These are phyloP conservation scores for Lamellibrachia columna DNA, from an alignment of 2,888 invertebrate genomes.

Conservation along the genomic window DNA sequence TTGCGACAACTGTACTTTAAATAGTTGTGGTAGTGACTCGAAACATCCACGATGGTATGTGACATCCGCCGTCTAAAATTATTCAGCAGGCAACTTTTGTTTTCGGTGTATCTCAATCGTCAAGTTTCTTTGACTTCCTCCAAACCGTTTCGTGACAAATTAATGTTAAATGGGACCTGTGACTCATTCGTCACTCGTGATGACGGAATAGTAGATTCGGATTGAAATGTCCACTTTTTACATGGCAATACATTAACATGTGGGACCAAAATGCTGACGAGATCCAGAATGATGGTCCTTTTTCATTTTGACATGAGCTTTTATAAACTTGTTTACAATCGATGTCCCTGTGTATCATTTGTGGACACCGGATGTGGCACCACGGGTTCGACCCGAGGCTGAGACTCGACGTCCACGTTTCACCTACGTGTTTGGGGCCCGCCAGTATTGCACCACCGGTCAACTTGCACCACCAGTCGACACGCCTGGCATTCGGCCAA, in stretches of 20 bases:
- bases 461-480: background rate
- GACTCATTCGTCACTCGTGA: background rate
- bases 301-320: background rate
- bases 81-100: background rate
- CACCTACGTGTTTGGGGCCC: background rate
- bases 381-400: background rate
- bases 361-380: background rate
- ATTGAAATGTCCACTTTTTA: constrained; percentile 8
- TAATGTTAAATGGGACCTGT: background rate
- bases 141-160: background rate
- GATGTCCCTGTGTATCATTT: background rate
- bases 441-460: background rate
- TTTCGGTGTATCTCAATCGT: background rate
- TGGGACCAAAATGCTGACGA: background rate
- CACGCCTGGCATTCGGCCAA: background rate
- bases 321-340: background rate
- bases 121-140: background rate
- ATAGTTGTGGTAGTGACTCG: constrained; percentile 7
- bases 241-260: background rate
- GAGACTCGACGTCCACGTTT: background rate
- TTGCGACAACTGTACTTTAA: constrained; percentile 21
- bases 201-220: background rate
- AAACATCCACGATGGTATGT: constrained; percentile 17
- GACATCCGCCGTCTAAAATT: background rate
- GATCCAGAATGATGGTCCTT: background rate